phyloP scores from a whole-genome alignment of 2,113 vertebrate species.

The Engraulis encrasicolus region DNA sequence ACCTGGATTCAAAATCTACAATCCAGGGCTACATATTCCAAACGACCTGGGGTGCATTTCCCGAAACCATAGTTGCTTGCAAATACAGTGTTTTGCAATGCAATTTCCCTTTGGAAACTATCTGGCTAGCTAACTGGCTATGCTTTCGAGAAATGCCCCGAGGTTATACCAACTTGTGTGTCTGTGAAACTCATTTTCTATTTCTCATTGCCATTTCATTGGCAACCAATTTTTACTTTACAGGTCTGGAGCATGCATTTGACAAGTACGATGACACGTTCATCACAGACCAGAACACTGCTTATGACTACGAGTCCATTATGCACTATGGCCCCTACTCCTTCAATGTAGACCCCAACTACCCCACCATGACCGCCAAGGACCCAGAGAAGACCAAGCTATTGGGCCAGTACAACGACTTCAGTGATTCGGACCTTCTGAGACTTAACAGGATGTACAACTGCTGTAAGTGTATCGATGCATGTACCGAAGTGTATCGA shows the following conservation, averaged over 20 bases:
- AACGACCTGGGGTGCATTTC: too few species aligned
- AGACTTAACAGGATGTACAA: constrained; percentile 83
- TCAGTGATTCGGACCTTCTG: constrained; percentile 77
- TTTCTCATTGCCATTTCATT: neutral
- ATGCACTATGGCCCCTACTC: constrained; percentile 80
- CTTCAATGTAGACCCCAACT: constrained; percentile 74
- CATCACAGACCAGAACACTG: constrained; percentile 81
- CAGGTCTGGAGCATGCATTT: constrained; percentile 76
- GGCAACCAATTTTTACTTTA: neutral
- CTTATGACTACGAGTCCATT: constrained; percentile 82
- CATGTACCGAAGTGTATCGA: too few species aligned
- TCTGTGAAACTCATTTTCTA: neutral
- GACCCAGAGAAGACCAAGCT: constrained; percentile 75
- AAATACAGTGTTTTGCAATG: too few species aligned
- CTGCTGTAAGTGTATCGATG: constrained; percentile 81
- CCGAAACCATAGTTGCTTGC: too few species aligned
- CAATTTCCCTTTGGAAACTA: too few species aligned
- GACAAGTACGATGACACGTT: constrained; percentile 60
- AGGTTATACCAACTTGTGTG: neutral
- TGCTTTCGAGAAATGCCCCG: too few species aligned
- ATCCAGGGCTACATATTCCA: too few species aligned
- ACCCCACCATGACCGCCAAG: constrained; percentile 80
- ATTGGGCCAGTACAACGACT: constrained; percentile 79
- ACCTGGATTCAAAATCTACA: too few species aligned
- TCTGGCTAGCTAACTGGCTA: too few species aligned